Base-by-base conservation (phyloP, 2,113 vertebrate genomes). In the Hepsetus odoe region DNA sequence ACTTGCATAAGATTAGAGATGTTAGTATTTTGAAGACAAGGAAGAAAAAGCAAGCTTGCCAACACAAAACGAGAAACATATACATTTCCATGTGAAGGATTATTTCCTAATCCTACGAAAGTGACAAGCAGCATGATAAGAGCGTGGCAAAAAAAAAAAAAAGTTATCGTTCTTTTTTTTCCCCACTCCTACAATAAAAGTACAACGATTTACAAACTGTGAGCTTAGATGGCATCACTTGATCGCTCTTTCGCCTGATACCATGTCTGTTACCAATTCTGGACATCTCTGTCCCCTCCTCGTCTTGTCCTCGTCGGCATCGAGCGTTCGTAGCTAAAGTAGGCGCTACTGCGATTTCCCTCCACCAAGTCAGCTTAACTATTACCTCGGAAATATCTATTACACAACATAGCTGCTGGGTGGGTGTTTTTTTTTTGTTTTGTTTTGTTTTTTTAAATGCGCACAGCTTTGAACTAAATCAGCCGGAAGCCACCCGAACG, bases 81-180 rank as follows among this genome's bases (percentile, higher is more conserved):
- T 80, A 80, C 77, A 55, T 74, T 81, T 65, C 80, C 68, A 80
- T 81, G 71, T 22, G 22, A 75, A 79, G 79, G 70, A 81, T 86
- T 42, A 18, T 51, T 11, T 71, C 28, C 86, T 86, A 85, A 83
- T 89, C 85, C 82, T 71, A 62, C 66, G 86, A 88, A 78, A 81
- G 72, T 77, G 74, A 87, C 82, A 85, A 89, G 89, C 89, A 91
- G 83, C 86, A 74, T 83, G 84, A 84, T 38, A 84, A n/a, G 76
- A 84, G 86, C 77, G 87, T 84, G 85, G 89, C 87, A 80, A 86
- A 88, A 84, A 70, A 12, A 40, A 83, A 67, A 80, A n/a, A n/a
- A 67, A 69, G 64, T 82, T 10, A 40, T 30, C n/a, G 38, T 56
- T 14, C 53, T 66, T 12, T 22, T 49, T 14, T 22, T 38, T 13